Percentiles rank a stretch among this genome's conserved stretches.
These are phyloP conservation scores for Acanthisitta chloris DNA, from an alignment of 2,113 vertebrate species.

Conservation along the genomic window DNA sequence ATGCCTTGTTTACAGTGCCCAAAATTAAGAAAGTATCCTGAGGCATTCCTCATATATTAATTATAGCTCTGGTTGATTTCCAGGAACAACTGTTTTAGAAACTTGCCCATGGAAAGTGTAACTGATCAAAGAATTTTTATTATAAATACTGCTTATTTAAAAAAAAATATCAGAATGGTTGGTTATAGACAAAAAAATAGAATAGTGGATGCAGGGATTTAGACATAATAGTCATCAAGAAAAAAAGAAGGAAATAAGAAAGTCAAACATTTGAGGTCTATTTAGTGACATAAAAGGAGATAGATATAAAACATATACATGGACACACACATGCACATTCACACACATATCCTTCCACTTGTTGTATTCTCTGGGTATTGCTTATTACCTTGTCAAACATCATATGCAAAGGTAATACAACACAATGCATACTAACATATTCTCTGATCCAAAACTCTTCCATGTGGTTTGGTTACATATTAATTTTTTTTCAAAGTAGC, in stretches of 20 bases:
- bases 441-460: neutral
- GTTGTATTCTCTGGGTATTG: neutral
- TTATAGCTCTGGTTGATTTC: neutral
- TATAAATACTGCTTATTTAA: neutral
- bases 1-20: neutral
- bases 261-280: neutral
- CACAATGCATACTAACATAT: neutral
- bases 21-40: neutral
- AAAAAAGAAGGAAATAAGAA: neutral
- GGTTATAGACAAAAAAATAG: neutral
- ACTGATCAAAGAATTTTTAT: neutral
- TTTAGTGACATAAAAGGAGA: neutral
- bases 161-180: neutral
- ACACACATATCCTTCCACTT: neutral
- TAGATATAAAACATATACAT: neutral
- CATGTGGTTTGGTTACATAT: neutral
- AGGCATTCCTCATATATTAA: neutral
- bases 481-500: neutral
- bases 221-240: neutral
- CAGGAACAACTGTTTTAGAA: neutral
- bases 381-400: neutral
- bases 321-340: rapidly evolving
- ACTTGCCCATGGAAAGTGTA: neutral
- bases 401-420: neutral
- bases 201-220: neutral